Conservation (phyloP, 2,888 invertebrate genomes). For the Nineta flava region DNA sequence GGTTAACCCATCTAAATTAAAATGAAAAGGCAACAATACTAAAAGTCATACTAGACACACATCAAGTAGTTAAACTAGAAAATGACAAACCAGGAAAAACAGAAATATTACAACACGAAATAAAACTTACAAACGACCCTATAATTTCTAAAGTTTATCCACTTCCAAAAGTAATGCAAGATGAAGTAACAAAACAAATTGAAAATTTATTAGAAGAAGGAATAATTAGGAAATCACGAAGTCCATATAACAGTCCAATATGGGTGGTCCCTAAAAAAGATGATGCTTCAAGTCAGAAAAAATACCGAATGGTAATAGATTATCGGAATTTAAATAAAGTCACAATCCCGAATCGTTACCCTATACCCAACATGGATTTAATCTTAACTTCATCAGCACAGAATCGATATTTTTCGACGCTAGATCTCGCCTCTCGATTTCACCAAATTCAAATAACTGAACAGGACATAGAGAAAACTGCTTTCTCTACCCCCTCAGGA, state of each 20-base stretch:
- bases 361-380: neutral
- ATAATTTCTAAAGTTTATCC: neutral
- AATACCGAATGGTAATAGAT: neutral
- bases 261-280: neutral
- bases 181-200: neutral
- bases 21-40: neutral
- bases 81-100: neutral
- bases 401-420: neutral
- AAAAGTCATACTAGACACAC: neutral
- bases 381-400: neutral
- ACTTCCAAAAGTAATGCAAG: neutral
- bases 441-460: slow-evolving; percentile 2
- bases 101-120: neutral
- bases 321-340: neutral
- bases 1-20: neutral
- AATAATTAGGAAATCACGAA: neutral
- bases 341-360: neutral
- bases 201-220: neutral
- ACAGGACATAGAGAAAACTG: slow-evolving; percentile 9
- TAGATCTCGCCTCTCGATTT: neutral
- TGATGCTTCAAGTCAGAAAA: neutral
- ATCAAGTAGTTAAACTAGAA: neutral
- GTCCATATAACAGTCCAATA: neutral
- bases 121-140: neutral
- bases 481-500: slow-evolving; percentile 8